phyloP scores from a whole-genome alignment of 2,888 invertebrate species.

The Heliconius cydno region DNA sequence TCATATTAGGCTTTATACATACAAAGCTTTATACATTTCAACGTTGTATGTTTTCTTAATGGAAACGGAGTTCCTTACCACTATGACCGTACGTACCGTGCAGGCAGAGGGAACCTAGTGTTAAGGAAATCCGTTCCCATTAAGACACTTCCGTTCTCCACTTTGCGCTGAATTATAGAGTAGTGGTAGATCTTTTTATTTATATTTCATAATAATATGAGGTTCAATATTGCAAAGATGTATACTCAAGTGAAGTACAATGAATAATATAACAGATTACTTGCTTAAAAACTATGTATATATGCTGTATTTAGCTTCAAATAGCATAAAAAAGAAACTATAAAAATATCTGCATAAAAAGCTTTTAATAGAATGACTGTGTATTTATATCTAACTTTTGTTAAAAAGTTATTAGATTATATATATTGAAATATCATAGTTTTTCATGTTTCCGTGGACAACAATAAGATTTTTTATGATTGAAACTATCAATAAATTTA shows the following conservation, averaged over 20 bases:
- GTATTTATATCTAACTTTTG: not conserved
- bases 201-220: not conserved
- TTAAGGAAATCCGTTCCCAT: too few relatives aligned
- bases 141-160: too few relatives aligned
- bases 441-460: not conserved
- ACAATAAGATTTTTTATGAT: not conserved
- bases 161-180: too few relatives aligned
- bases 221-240: not conserved
- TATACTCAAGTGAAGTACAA: not conserved
- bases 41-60: too few relatives aligned
- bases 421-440: not conserved
- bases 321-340: not conserved
- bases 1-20: slow-evolving; percentile 14
- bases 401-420: slow-evolving; percentile 1
- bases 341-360: not conserved
- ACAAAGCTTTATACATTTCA: not conserved
- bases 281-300: too few relatives aligned
- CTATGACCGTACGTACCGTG: too few relatives aligned
- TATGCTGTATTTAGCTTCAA: not conserved
- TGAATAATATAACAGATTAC: not conserved
- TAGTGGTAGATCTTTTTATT: not conserved
- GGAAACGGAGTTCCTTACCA: too few relatives aligned
- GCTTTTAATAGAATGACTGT: not conserved
- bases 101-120: too few relatives aligned
- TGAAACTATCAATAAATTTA: not conserved